phyloP scores from a whole-genome alignment of 2,888 invertebrate species.

The Aricia artaxerxes region DNA sequence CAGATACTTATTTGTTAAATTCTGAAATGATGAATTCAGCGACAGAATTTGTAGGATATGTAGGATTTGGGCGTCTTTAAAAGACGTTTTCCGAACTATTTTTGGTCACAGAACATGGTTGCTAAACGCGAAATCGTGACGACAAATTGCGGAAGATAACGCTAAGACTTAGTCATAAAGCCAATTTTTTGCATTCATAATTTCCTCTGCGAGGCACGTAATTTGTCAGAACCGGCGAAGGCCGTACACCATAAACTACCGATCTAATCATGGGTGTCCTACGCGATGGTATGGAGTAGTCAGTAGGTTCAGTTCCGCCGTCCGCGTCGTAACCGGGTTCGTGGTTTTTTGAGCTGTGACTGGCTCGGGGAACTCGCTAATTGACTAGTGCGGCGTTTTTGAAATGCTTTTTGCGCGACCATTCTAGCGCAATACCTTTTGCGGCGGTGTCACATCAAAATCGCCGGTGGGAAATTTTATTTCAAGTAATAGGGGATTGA shows the following conservation, averaged over 20 bases:
- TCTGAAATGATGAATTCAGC: neutral
- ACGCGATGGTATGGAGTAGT: slow-evolving; percentile 10
- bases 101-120: neutral
- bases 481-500: neutral
- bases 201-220: neutral
- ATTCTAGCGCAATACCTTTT: slow-evolving; percentile 23
- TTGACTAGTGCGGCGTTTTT: slow-evolving; percentile 45
- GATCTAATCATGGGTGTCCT: slow-evolving; percentile 4
- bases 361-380: slow-evolving; percentile 53
- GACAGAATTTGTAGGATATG: neutral
- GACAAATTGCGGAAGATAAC: neutral
- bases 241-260: neutral
- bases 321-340: slow-evolving; percentile 72
- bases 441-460: slow-evolving; percentile 15
- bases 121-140: neutral
- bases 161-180: neutral
- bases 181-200: neutral
- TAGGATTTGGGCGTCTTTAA: no score
- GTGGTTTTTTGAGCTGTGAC: slow-evolving; percentile 41
- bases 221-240: neutral
- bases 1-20: neutral
- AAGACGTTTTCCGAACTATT: neutral
- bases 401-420: slow-evolving; percentile 38
- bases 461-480: slow-evolving; percentile 6
- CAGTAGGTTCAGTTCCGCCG: slow-evolving; percentile 57